Conservation (phyloP, 2,888 invertebrate species). For the Torymus texanus region DNA sequence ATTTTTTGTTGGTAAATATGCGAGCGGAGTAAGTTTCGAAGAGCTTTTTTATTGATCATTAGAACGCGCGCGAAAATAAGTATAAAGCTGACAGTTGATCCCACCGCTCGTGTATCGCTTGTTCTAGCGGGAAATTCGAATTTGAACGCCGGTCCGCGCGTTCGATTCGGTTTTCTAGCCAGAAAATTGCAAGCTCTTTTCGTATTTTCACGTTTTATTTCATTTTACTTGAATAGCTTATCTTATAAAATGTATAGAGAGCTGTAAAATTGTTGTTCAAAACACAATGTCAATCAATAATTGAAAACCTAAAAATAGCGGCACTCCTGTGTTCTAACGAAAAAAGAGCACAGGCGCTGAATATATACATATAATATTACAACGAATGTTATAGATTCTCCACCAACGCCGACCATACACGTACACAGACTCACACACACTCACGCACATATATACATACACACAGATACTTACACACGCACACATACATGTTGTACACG, state of each 20-base stretch:
- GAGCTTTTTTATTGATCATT: constrained; percentile 19
- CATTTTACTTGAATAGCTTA: too few species aligned
- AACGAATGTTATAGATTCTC: constrained; percentile 20
- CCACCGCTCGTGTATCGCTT: not conserved
- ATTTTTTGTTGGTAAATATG: too few species aligned
- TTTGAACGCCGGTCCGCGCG: not conserved
- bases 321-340: not conserved
- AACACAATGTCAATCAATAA: too few species aligned
- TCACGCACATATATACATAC: constrained; percentile 4
- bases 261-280: too few species aligned
- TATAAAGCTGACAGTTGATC: constrained; percentile 32
- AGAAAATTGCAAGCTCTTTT: too few species aligned
- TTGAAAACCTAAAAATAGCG: too few species aligned
- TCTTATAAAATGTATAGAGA: too few species aligned
- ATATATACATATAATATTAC: constrained; percentile 3
- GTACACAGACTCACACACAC: not conserved
- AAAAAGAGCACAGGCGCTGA: not conserved
- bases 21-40: too few species aligned
- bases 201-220: too few species aligned
- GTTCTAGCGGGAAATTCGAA: constrained; percentile 46
- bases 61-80: not conserved
- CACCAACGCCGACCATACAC: not conserved
- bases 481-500: not conserved
- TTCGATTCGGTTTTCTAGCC: not conserved
- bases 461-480: not conserved